Base-by-base conservation (phyloP, 1,140 invertebrate species). In the Papilio glaucus region DNA sequence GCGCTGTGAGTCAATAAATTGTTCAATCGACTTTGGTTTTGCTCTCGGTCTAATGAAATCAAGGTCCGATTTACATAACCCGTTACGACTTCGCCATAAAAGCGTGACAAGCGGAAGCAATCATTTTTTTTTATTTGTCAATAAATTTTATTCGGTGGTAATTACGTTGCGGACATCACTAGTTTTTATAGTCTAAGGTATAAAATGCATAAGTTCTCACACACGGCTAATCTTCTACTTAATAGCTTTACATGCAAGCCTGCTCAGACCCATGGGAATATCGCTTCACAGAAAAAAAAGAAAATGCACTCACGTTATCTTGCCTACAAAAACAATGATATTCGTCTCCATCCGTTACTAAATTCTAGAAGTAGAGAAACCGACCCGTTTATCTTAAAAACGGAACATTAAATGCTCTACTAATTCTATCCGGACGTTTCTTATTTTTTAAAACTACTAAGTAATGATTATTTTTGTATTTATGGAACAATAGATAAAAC, bases 151-250 rank as follows among this genome's bases (percentile, higher is more conserved):
- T 72, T 68, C 26, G 63, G 61, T 38, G 24, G 45, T 60, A 75
- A 70, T 57, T 42, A 68, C 49, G 57, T 75, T 60, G 53, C 73
- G 57, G 63, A 68, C 21, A 41, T 42, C 68, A 61, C 73, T 74
- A 70, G 33, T 77, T 71, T 57, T 72, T 68, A 71, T 49, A 45
- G 63, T 77, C n/a, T n/a, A n/a, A n/a, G 76, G 73, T 78, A 77
- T 78, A 72, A 81, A 86, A 84, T 78, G 79, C 67, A 81, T 79
- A 80, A 80, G 79, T 91, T 91, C 89, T 78, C 89, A 90, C 89
- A 90, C 88, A 87, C 81, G 82, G 80, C 84, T 90, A 86, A 88
- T 89, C 89, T 89, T 83, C 85, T 89, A 84, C 74, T 86, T 84
- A 91, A 90, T 89, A 57, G 88, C 84, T 80, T 33, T 33, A 74